Conservation (phyloP, 2,113 vertebrate species). For the Bambusicola thoracicus region DNA sequence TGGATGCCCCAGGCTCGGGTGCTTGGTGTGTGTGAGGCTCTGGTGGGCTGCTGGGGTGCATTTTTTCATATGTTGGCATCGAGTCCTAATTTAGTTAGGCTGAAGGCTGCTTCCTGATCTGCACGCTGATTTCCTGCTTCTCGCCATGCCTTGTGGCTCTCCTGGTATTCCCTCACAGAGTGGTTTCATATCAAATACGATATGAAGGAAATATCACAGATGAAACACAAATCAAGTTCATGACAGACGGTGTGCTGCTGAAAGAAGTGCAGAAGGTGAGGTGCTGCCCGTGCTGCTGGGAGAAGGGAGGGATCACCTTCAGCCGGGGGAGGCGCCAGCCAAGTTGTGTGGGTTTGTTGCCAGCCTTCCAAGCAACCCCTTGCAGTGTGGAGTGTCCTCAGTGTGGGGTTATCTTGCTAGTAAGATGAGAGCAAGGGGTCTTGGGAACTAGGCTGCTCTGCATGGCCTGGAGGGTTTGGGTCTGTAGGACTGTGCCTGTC, state of each 20-base stretch:
- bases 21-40: not conserved
- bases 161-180: slow-evolving; percentile 68
- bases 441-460: fast-evolving
- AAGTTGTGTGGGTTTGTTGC: not conserved
- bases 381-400: no score
- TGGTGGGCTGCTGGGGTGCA: not conserved
- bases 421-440: not conserved
- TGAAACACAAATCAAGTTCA: slow-evolving; percentile 95
- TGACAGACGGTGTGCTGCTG: slow-evolving; percentile 95
- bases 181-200: slow-evolving; percentile 95
- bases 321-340: not conserved
- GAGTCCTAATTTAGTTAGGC: not conserved
- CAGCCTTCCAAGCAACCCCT: not conserved
- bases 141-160: fast-evolving
- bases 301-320: fast-evolving
- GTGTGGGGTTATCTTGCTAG: not conserved
- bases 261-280: slow-evolving; percentile 95
- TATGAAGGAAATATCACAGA: slow-evolving; percentile 92
- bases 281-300: fast-evolving
- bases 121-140: not conserved
- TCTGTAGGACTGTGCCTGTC: not conserved
- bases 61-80: not conserved
- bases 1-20: not conserved
- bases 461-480: not conserved
- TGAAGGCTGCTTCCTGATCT: not conserved